Evolutionary conservation across 2,113 vertebrate genomes (phyloP), one percentile per base, ranked within the genome.

Genomic region (Boulengeromyrus knoepffleri): DNA sequence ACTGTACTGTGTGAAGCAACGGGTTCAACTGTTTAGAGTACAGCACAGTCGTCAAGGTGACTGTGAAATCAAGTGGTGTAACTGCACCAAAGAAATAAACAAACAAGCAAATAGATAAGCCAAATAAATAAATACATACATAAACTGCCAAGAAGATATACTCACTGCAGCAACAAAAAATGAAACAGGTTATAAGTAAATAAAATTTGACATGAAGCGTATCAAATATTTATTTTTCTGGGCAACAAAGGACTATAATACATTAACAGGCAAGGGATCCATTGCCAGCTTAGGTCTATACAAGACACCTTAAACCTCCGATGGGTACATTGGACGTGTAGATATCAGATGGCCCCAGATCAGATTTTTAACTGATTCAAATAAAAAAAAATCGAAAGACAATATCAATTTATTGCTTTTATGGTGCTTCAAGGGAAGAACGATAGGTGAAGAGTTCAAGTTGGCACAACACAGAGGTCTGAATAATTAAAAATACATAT

Each of bases 221-320:
- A 99, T 99, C 98, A 99, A 99, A 99, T 99, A 99, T 99, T 99
- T 99, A 99, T 99, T 99, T 99, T 98, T 99, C 97, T 99, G 99
- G 98, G 98, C 97, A 99, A 99, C 99, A 99, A 99, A 99, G 97
- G 97, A 97, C 98, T 99, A 99, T 99, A 97, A 98, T 99, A 99
- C 99, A 99, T 99, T 98, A 98, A 99, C 97, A 99, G 98, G 97
- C 97, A 98, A 98, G 96, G 97, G 97, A 97, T 97, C 96, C 97
- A 98, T 97, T 97, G 97, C 98, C 97, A 96, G 97, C 97, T 98
- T 97, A 97, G 97, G 97, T 98, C 97, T 97, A 97, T 97, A 98
- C 97, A 99, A 97, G 97, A 97, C 97, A 99, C 96, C 97, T 97
- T 97, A 97, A 97, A 97, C 96, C 95, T 97, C 97, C 97, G 98